Evolutionary conservation across 2,888 invertebrate species (phyloP), one percentile per base, ranked within the genome.

Genomic region (Automeris io): DNA sequence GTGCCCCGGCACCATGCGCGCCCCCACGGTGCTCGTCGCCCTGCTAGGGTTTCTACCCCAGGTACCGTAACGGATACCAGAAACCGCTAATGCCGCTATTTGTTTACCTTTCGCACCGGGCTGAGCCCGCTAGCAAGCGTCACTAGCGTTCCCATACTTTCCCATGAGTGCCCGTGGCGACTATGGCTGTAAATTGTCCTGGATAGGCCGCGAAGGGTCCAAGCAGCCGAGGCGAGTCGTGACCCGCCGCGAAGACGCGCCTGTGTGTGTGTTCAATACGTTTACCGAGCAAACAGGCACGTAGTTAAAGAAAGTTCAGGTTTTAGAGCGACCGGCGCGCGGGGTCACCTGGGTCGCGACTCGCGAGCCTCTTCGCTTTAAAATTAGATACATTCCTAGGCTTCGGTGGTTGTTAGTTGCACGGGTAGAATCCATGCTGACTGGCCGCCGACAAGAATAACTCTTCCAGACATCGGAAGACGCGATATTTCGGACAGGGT

Each of bases 41-140:
- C 86, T 86, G 75, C 74, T 85, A 82, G 86, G 85, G 85, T 82
- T 86, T 77, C 83, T 86, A 59, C 86, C 86, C 80, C 86, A 86
- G 86, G 86, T 86, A 83, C 78, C 58, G 71, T 68, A 60, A 70
- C 61, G 60, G 71, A 71, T 65, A 69, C 69, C 64, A 42, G 54
- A 73, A 76, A 77, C 74, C 76, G 73, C 76, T 66, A 75, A 71
- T 64, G 70, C 73, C 44, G 64, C 29, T 29, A 29, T 69, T 71
- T 78, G 77, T 75, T 78, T 78, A 79, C 66, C 51, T 64, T 67
- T 62, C 59, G 52, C 61, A 61, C 45, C 46, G 51, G 61, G n/a
- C 7, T 4, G 16, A 29, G 16, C 5, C 16, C 60, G 61, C 57
- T 54, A 57, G 56, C 61, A 66, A 58, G 59, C 53, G 49, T 56